Conservation (phyloP, 2,113 vertebrate species). For the Corythornis madagascariensis region DNA sequence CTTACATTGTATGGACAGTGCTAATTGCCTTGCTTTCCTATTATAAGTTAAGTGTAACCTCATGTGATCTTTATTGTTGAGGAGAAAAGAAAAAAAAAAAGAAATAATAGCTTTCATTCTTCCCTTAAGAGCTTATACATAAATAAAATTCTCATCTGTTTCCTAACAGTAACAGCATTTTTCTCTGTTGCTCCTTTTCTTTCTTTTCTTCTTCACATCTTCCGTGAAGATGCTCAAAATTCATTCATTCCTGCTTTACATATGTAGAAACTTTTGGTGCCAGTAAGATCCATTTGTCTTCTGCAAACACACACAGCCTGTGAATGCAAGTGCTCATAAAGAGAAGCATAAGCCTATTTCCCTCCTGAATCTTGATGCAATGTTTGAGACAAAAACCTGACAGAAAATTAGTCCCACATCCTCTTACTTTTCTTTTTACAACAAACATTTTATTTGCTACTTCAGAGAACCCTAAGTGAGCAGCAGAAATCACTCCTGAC, state of each 20-base stretch:
- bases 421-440: slow-evolving; percentile 43
- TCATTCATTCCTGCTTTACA: neutral
- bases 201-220: neutral
- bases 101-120: slow-evolving; percentile 7
- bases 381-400: slow-evolving; percentile 48
- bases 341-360: neutral
- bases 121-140: neutral
- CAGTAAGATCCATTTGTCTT: neutral
- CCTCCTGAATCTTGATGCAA: slow-evolving; percentile 35
- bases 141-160: slow-evolving; percentile 29
- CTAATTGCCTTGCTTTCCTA: neutral
- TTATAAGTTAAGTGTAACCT: neutral
- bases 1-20: neutral
- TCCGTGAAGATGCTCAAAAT: slow-evolving; percentile 23
- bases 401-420: slow-evolving; percentile 31
- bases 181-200: neutral
- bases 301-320: neutral
- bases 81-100: neutral
- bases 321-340: neutral
- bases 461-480: slow-evolving; percentile 55
- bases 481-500: slow-evolving; percentile 46
- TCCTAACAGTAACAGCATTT: neutral
- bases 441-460: slow-evolving; percentile 54
- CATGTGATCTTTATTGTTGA: neutral
- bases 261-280: neutral